phyloP scores from a whole-genome alignment of 1,140 invertebrate genomes.

The Medauroidea extradentata region DNA sequence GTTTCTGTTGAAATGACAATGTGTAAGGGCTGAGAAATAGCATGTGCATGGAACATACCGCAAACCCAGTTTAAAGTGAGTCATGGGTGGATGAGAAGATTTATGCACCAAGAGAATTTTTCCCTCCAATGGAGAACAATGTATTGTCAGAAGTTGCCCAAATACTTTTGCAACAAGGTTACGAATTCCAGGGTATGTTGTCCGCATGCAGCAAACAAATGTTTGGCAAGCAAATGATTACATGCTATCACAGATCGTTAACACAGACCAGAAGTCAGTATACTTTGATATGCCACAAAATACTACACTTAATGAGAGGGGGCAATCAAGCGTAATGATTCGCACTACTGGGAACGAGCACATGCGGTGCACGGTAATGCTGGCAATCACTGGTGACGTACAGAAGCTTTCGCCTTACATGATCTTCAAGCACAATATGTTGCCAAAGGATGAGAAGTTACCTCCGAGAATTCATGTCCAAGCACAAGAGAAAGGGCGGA shows the following conservation, averaged over 20 bases:
- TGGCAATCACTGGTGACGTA: neutral
- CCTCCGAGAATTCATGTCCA: conserved; percentile 12
- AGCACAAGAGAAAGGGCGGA: conserved; percentile 17
- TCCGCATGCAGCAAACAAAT: neutral
- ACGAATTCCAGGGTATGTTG: too few species aligned
- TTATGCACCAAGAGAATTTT: too few species aligned
- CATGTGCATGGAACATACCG: too few species aligned
- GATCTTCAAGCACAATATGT: too few species aligned
- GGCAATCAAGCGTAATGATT: conserved; percentile 1
- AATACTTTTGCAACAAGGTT: too few species aligned
- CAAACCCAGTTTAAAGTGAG: too few species aligned
- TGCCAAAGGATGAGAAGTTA: conserved; percentile 5
- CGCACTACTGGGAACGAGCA: conserved; percentile 1
- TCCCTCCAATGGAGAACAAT: too few species aligned
- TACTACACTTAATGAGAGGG: conserved; percentile 12
- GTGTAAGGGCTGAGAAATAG: too few species aligned
- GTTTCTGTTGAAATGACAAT: too few species aligned
- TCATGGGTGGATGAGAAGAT: too few species aligned
- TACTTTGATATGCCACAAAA: conserved; percentile 18
- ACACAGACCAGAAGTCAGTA: conserved; percentile 14
- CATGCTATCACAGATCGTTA: conserved; percentile 10
- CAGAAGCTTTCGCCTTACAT: conserved; percentile 7
- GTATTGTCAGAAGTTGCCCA: too few species aligned
- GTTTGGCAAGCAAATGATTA: neutral
- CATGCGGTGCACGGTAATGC: conserved; percentile 2